Evolutionary conservation across 1,140 invertebrate species (phyloP), one percentile per base, ranked within the genome.

Genomic region (Metaphire vulgaris): DNA sequence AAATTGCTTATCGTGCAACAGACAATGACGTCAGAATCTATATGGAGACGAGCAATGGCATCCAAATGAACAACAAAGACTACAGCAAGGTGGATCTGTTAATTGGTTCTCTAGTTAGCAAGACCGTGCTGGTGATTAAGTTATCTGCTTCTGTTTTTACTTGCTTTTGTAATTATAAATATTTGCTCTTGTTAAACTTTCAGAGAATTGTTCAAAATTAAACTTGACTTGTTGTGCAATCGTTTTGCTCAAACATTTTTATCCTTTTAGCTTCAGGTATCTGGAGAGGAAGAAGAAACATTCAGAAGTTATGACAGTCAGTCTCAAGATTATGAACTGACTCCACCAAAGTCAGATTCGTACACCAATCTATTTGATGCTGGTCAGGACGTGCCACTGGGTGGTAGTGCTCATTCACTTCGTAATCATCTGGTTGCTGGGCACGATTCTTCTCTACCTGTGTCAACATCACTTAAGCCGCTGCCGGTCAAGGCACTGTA

Each of bases 81-180:
- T 95, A 95, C 88, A 95, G 94, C 89, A 94, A 94, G 91, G 93
- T 95, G 88, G 89, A 84, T n/a, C n/a, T n/a, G n/a, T n/a, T n/a
- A n/a, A n/a, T n/a, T n/a, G n/a, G n/a, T n/a, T n/a, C n/a, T n/a
- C n/a, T n/a, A n/a, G n/a, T n/a, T n/a, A n/a, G n/a, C n/a, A n/a
- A n/a, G n/a, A n/a, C n/a, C n/a, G n/a, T n/a, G n/a, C n/a, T n/a
- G n/a, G n/a, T n/a, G n/a, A n/a, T n/a, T n/a, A n/a, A n/a, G n/a
- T n/a, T n/a, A n/a, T n/a, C n/a, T n/a, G n/a, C n/a, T n/a, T n/a
- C n/a, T n/a, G n/a, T n/a, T n/a, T n/a, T n/a, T n/a, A n/a, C n/a
- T n/a, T n/a, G n/a, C n/a, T n/a, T n/a, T n/a, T n/a, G n/a, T n/a
- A n/a, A n/a, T n/a, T n/a, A n/a, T n/a, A n/a, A n/a, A n/a, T n/a